These are phyloP conservation scores for Epinephelus moara DNA, from an alignment of 2,113 vertebrate species.

Conservation along the genomic window DNA sequence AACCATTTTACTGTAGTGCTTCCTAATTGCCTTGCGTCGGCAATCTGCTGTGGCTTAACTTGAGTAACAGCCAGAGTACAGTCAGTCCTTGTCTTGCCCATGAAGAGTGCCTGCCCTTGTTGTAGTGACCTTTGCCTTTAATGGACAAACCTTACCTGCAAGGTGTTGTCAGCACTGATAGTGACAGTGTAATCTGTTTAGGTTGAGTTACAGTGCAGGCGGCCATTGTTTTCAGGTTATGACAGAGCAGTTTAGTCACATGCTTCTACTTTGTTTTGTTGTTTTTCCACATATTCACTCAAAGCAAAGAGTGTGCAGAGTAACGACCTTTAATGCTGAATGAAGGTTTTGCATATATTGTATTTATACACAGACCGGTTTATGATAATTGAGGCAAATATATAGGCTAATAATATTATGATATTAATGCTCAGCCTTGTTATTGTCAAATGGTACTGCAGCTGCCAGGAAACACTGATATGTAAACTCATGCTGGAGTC, in stretches of 20 bases:
- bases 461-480: not conserved
- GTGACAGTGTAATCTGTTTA: not conserved
- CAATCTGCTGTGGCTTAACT: not conserved
- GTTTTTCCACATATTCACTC: not conserved
- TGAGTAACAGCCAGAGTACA: constrained; percentile 18
- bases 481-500: not conserved
- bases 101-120: constrained; percentile 12
- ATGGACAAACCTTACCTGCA: constrained; percentile 35
- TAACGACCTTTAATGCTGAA: not conserved
- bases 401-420: not conserved
- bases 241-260: not conserved
- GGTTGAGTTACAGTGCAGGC: not conserved
- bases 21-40: not conserved
- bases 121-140: constrained; percentile 57
- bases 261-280: constrained; percentile 7
- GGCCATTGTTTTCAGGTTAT: constrained; percentile 9
- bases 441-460: not conserved
- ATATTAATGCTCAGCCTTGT: not conserved
- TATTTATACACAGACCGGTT: not conserved
- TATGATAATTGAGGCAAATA: not conserved
- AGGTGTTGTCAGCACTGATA: constrained; percentile 62
- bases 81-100: not conserved
- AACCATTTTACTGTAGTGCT: not conserved
- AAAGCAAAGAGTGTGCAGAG: not conserved
- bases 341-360: not conserved